Evolutionary conservation across 2,113 vertebrate species (phyloP), one percentile per base, ranked within the genome.

Genomic region (Nettapus auritus): DNA sequence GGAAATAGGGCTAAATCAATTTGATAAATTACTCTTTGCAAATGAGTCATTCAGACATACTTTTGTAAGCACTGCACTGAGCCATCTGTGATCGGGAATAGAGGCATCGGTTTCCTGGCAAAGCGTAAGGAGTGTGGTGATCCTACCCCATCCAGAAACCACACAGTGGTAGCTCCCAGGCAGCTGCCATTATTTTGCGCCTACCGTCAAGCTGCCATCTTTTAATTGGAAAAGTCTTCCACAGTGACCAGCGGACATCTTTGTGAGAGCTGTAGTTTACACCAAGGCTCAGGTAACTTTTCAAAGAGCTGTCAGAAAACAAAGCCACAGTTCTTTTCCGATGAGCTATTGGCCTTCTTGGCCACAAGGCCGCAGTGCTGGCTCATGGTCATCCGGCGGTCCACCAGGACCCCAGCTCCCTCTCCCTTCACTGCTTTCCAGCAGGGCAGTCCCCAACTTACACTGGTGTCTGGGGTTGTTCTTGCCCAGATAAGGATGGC

Each of bases 1-100:
- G 82, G 94, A 96, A 95, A 94, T 78, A 52, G 85, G 28, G 36
- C 86, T 83, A 93, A 86, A 95, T 83, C 67, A 82, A 71, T 94
- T 84, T 94, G 85, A 90, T 93, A 92, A 88, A 96, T 95, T 89
- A 29, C 64, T 92, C 23, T 40, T 78, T 91, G 53, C 56, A 68
- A 82, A 85, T 92, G 76, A 96, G 73, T 78, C 42, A 74, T 56
- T 86, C 83, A 82, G 69, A 71, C 29, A 25, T 64, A n/a, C 9
- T 77, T 94, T 52, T 86, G 40, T 52, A 68, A 89, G 42, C 57
- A 36, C 11, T 71, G 48, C 66, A 50, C 29, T 44, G 81, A 70
- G n/a, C 44, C 67, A 46, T 57, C 17, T 4, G 2, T 1, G 4
- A n/a, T 3, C 7, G 7, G 63, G 75, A 82, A 46, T 7, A 88